A percentile compares a stretch with the other conserved stretches of the same genome.
These are phyloP conservation scores for Diogma glabrata DNA, from an alignment of 2,888 invertebrate genomes.

Conservation along the genomic window DNA sequence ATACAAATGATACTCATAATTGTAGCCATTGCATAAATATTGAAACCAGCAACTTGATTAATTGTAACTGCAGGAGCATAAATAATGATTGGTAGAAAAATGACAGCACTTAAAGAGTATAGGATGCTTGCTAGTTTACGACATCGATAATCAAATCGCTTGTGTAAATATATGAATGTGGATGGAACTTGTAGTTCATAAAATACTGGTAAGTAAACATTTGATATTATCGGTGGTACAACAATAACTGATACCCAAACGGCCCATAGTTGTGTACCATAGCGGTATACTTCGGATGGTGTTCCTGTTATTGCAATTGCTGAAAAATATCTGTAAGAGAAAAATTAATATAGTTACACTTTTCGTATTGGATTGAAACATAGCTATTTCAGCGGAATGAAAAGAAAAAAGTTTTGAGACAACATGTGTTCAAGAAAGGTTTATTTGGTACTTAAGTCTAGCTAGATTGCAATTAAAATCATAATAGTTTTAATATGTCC, in stretches of 20 bases:
- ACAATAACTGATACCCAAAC: background rate
- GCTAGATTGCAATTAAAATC: no score
- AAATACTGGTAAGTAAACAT: constrained; percentile 40
- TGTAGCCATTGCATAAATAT: background rate
- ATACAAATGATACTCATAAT: constrained; percentile 1
- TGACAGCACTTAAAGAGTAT: constrained; percentile 25
- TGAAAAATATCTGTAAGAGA: background rate
- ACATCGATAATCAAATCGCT: constrained; percentile 27
- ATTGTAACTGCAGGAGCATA: constrained; percentile 33
- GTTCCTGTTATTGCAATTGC: background rate
- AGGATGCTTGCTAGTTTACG: constrained; percentile 26
- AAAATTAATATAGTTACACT: background rate
- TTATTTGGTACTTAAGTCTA: no score
- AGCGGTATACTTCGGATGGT: background rate
- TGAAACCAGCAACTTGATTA: constrained; percentile 2
- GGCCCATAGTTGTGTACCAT: background rate
- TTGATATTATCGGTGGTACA: constrained; percentile 21
- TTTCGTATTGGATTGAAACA: background rate
- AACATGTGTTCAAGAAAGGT: no score
- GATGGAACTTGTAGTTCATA: constrained; percentile 36
- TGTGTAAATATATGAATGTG: constrained; percentile 33
- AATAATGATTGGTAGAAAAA: constrained; percentile 32
- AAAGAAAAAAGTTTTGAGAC: no score
- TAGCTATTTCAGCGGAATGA: no score
- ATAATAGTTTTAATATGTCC: no score